These are phyloP conservation scores for Antrozous pallidus DNA, from an alignment of 2,797 vertebrate species.

Conservation along the genomic window DNA sequence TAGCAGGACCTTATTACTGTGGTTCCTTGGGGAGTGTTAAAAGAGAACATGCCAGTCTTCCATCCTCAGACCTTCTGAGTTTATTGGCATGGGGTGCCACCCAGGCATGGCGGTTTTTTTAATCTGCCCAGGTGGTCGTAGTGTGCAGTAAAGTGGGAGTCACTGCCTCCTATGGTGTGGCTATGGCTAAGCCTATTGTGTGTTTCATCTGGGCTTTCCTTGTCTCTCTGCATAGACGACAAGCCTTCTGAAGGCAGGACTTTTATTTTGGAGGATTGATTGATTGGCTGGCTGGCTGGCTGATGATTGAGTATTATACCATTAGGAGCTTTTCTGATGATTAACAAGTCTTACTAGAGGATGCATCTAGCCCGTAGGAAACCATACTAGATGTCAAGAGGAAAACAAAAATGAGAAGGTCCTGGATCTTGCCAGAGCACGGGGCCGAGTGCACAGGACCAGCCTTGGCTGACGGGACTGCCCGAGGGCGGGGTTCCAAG, in stretches of 20 bases:
- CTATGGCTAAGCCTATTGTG: not conserved
- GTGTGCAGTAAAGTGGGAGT: not conserved
- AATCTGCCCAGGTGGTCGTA: not conserved
- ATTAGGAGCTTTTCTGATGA: not conserved
- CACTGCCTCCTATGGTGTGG: not conserved
- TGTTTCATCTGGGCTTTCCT: not conserved
- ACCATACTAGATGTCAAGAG: not conserved
- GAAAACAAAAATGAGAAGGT: not conserved
- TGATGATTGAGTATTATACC: not conserved
- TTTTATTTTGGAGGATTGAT: not conserved
- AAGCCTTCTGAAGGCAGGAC: not conserved
- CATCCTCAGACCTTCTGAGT: not conserved
- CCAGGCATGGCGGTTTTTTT: not conserved
- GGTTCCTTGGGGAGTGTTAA: not conserved
- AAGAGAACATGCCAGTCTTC: not conserved
- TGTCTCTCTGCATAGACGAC: not conserved
- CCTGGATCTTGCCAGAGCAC: not conserved
- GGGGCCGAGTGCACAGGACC: not conserved
- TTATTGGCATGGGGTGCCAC: not conserved
- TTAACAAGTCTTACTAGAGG: not conserved
- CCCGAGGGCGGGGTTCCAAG: not conserved
- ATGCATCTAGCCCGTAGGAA: not conserved
- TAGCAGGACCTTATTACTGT: not conserved
- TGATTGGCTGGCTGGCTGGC: no score
- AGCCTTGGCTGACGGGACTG: not conserved